Base-by-base conservation (phyloP, 2,113 vertebrate species). In the mouse (Mus musculus) region DNA sequence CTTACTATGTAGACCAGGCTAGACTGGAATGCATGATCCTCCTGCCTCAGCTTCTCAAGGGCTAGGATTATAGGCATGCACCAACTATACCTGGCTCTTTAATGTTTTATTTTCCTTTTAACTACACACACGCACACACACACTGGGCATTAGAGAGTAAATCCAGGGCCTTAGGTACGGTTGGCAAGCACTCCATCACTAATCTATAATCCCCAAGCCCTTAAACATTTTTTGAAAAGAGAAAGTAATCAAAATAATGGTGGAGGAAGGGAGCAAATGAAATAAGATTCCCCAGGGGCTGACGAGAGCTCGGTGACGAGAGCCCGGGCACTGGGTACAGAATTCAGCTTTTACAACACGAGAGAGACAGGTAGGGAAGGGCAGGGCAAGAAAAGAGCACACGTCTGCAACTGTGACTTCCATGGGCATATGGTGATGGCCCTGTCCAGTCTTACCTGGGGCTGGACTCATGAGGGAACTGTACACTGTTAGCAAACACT, bases 401-500 rank as follows among this genome's bases (percentile, higher is more conserved):
- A 95, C 93, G 90, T 95, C 78, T 93, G 93, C 97, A 91, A 91
- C 95, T 30, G 92, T 91, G 86, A 59, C 88, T 95, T 96, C 95
- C 82, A 77, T 19, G 78, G 88, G 81, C 61, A 94, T 52, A 52
- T 65, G 49, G 89, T 91, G 49, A 89, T 91, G 36, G 77, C 85
- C 80, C 95, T 69, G n/a, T 49, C 93, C 26, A 72, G 85, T 93
- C 98, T 99, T 98, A 99, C 99, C 99, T 99, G 94, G 99, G 99
- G 97, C 99, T 99, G 98, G 99, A 99, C 97, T 99, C 99, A 87
- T 99, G 99, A 82, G 99, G 99, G 97, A 99, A 99, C 98, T 99
- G 99, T 97, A 99, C 99, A 98, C 99, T 99, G 98, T 99, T 99
- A 97, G 99, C 99, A 88, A 99, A 99, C 97, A 99, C 99, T 98